Percentiles rank a stretch among this genome's conserved stretches.
phyloP scores from a whole-genome alignment of 2,797 vertebrate genomes.

The Bufotes viridis region DNA sequence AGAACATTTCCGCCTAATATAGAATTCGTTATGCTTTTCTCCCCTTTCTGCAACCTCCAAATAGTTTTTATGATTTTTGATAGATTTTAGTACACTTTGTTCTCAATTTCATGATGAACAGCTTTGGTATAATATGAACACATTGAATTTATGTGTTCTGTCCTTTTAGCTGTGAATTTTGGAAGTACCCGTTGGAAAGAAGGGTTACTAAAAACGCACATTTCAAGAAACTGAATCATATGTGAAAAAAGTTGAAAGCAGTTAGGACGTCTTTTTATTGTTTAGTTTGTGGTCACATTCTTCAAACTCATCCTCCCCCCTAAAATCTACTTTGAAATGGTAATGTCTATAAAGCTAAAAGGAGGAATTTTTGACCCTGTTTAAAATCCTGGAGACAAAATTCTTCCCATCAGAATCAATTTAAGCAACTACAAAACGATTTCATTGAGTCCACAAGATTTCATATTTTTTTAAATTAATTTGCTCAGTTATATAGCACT shows the following conservation, averaged over 20 bases:
- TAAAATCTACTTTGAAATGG: too few species aligned
- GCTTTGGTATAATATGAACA: too few species aligned
- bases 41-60: not conserved
- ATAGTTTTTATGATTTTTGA: not conserved
- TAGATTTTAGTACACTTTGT: not conserved
- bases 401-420: not conserved
- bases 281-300: slow-evolving; percentile 10
- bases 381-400: not conserved
- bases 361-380: not conserved
- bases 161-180: too few species aligned
- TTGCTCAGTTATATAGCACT: not conserved
- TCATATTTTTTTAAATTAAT: not conserved
- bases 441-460: not conserved
- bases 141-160: too few species aligned
- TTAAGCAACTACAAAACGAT: not conserved
- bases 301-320: not conserved
- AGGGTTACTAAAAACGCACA: too few species aligned
- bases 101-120: too few species aligned
- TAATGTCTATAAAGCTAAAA: not conserved
- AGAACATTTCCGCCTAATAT: not conserved
- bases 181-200: too few species aligned
- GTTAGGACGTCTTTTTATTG: not conserved
- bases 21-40: not conserved
- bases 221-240: too few species aligned
- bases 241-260: too few species aligned